Evolutionary conservation across 2,797 vertebrate species (phyloP).

Genomic region (Botia almorhae): DNA sequence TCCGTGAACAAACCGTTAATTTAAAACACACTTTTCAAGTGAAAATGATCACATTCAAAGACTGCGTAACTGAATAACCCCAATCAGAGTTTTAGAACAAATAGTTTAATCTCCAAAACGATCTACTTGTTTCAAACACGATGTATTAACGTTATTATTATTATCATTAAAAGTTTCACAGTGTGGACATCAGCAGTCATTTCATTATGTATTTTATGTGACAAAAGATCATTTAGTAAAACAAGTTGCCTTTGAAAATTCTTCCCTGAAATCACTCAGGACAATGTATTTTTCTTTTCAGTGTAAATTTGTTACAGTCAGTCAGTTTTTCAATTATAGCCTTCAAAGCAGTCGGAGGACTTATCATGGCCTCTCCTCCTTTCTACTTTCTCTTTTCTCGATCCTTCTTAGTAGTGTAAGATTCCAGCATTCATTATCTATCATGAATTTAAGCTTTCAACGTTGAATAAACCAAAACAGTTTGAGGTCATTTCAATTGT

Average conservation of each 20-base stretch:
- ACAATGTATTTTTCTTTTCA: not conserved
- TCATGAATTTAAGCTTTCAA: not conserved
- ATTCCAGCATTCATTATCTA: not conserved
- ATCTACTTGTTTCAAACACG: constrained; percentile 11
- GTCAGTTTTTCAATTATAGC: constrained; percentile 28
- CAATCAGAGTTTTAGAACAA: constrained; percentile 19
- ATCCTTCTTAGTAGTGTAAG: not conserved
- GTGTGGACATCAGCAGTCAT: not conserved
- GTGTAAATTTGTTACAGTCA: constrained; percentile 33
- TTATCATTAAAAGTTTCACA: constrained; percentile 10
- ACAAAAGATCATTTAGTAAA: constrained; percentile 21
- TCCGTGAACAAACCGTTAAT: constrained; percentile 1
- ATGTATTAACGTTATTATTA: constrained; percentile 1
- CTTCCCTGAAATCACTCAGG: constrained; percentile 2
- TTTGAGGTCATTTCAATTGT: not conserved
- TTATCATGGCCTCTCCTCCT: constrained; percentile 6
- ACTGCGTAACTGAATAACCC: constrained; percentile 10
- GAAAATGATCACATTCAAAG: constrained; percentile 5
- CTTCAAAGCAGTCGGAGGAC: constrained; percentile 8
- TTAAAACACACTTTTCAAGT: not conserved
- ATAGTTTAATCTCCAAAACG: not conserved
- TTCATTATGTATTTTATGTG: not conserved
- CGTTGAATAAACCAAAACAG: not conserved
- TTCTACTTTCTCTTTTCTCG: not conserved
- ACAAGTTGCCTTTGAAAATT: constrained; percentile 19